These are phyloP conservation scores for Drosophila biarmipes DNA, from an alignment of 1,140 invertebrate genomes.

Conservation along the genomic window DNA sequence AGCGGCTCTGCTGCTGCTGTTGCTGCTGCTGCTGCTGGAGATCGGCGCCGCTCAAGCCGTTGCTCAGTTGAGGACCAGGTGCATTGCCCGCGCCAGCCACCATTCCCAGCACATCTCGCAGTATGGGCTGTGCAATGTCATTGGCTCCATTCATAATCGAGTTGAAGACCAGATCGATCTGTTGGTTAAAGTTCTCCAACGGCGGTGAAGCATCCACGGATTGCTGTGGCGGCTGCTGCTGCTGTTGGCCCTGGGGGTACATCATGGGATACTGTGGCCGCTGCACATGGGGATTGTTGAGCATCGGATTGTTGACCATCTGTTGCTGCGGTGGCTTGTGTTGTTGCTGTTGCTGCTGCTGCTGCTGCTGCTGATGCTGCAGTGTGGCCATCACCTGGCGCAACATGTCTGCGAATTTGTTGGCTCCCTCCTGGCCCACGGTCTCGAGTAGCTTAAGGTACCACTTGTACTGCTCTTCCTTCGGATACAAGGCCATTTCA, in stretches of 20 bases:
- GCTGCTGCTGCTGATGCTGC: conserved; percentile 61
- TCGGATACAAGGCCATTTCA: conserved; percentile 82
- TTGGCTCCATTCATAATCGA: conserved; percentile 82
- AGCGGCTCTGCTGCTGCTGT: conserved; percentile 61
- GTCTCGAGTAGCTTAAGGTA: conserved; percentile 77
- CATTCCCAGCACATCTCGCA: conserved; percentile 78
- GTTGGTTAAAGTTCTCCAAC: conserved; percentile 81
- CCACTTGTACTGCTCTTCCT: conserved; percentile 84
- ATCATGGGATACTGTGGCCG: conserved; percentile 66
- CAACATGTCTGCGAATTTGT: conserved; percentile 82
- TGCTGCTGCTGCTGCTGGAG: conserved; percentile 55
- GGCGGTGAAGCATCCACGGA: conserved; percentile 67
- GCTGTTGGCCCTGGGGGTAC: conserved; percentile 47
- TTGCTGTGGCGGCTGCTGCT: conserved; percentile 48
- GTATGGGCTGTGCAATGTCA: conserved; percentile 79
- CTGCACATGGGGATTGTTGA: conserved; percentile 62
- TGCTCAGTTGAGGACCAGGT: conserved; percentile 33
- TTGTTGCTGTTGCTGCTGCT: too few species aligned
- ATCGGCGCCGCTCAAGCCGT: conserved; percentile 62
- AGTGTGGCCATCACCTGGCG: conserved; percentile 73
- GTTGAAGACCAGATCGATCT: conserved; percentile 83
- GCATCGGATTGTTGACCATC: conserved; percentile 55
- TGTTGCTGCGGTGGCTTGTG: conserved; percentile 43
- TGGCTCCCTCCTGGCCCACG: conserved; percentile 81
- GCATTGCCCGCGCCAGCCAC: conserved; percentile 46